phyloP scores from a whole-genome alignment of 2,797 vertebrate species.

The Glossophaga mutica region DNA sequence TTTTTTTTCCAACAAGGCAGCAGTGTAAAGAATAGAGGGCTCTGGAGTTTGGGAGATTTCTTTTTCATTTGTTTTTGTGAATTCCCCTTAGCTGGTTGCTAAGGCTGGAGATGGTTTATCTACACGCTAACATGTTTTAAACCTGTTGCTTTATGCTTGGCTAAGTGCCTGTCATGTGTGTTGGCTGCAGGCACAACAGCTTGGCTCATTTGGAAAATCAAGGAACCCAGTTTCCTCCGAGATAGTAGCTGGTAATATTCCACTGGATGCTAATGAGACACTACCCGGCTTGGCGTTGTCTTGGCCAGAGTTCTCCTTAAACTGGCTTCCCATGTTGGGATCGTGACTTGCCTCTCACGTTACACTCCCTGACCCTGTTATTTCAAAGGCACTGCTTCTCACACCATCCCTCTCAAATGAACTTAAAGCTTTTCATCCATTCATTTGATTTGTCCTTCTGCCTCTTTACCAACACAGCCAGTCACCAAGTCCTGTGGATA shows the following conservation, averaged over 20 bases:
- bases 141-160: slow-evolving; percentile 72
- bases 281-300: background rate
- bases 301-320: background rate
- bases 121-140: slow-evolving; percentile 48
- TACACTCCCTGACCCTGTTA: background rate
- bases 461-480: background rate
- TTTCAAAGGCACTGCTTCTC: background rate
- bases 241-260: slow-evolving; percentile 72
- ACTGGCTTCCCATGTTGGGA: background rate
- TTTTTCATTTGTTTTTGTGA: slow-evolving; percentile 13
- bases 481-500: background rate
- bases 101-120: slow-evolving; percentile 49
- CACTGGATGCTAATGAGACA: slow-evolving; percentile 23
- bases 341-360: background rate
- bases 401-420: background rate
- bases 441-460: background rate
- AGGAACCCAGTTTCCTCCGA: slow-evolving; percentile 55
- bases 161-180: slow-evolving; percentile 75
- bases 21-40: background rate
- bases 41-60: background rate
- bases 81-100: background rate
- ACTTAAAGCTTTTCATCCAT: background rate
- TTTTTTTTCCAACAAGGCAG: background rate
- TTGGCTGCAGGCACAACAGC: slow-evolving; percentile 51
- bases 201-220: slow-evolving; percentile 60